phyloP scores from a whole-genome alignment of 2,888 invertebrate genomes.

The Cyclophora albipunctata region DNA sequence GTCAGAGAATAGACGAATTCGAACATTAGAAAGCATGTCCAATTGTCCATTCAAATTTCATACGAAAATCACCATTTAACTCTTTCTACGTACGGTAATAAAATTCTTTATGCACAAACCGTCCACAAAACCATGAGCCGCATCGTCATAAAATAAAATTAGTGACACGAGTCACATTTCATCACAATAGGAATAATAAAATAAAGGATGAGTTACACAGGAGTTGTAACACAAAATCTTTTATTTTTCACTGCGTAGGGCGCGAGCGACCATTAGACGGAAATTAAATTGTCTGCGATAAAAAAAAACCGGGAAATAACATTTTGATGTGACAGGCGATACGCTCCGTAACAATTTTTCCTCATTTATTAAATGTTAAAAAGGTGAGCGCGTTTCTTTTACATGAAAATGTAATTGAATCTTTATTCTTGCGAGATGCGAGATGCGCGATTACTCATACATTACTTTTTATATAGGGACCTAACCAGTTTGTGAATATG shows the following conservation, averaged over 20 bases:
- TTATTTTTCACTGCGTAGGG: conserved; percentile 27
- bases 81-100: too few relatives aligned
- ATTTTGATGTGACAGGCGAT: conserved; percentile 44
- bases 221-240: conserved; percentile 16
- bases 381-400: conserved; percentile 18
- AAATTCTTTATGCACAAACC: too few relatives aligned
- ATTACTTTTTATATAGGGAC: too few relatives aligned
- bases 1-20: too few relatives aligned
- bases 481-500: too few relatives aligned
- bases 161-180: too few relatives aligned
- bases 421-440: conserved; percentile 4
- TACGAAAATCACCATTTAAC: too few relatives aligned
- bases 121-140: too few relatives aligned
- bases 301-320: conserved; percentile 37
- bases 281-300: conserved; percentile 52
- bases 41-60: too few relatives aligned
- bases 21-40: too few relatives aligned
- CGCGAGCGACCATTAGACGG: conserved; percentile 26
- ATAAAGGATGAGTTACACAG: conserved; percentile 2
- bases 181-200: background rate
- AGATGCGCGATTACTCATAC: conserved; percentile 2
- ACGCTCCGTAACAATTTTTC: conserved; percentile 33
- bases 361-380: conserved; percentile 25
- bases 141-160: too few relatives aligned
- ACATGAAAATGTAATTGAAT: conserved; percentile 14